Base-by-base conservation (phyloP, 2,113 vertebrate species). In the Epinephelus lanceolatus region DNA sequence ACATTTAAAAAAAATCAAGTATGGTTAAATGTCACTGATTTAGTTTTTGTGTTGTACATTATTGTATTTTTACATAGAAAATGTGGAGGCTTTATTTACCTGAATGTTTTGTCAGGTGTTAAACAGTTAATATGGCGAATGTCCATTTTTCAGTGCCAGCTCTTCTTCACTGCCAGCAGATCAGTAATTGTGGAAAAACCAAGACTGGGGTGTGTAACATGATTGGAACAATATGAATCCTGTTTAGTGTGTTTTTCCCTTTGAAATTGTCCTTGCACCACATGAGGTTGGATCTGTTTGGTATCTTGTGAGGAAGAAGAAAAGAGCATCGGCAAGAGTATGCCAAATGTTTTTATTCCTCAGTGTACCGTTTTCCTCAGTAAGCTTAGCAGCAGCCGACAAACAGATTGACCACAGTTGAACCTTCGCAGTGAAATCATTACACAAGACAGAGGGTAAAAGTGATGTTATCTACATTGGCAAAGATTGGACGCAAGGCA, bases 271-370 rank as follows among this genome's bases (percentile, higher is more conserved):
- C 27, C 76, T 78, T 21, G 40, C 69, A 30, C 83, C 76, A 78
- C 14, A 33, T 9, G 69, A 67, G 83, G 71, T 30, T 57, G 27
- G 5, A 65, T 76, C 70, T 77, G 72, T 88, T 86, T 81, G 49
- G 30, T 83, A n/a, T 90, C 77, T 87, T 42, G 61, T 78, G 66
- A 67, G 74, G 42, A 72, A 53, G 52, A 73, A 83, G 37, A 86
- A 86, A 76, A 86, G 70, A 78, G 65, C 81, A 76, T 68, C 23
- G 3, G 40, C 6, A n/a, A 61, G n/a, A 78, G 7, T 19, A 52
- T 55, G 77, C 73, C 71, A 84, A 85, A 62, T 72, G 37, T 61
- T 81, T 68, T 53, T 76, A 81, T 73, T 75, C 75, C 59, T 65
- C 47, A 0, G 55, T 42, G 70, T 1, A 25, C 27, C 55, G 70